A percentile compares a stretch with the other conserved stretches of the same genome.
phyloP scores from a whole-genome alignment of 2,797 vertebrate species.

The Malurus leucopterus region DNA sequence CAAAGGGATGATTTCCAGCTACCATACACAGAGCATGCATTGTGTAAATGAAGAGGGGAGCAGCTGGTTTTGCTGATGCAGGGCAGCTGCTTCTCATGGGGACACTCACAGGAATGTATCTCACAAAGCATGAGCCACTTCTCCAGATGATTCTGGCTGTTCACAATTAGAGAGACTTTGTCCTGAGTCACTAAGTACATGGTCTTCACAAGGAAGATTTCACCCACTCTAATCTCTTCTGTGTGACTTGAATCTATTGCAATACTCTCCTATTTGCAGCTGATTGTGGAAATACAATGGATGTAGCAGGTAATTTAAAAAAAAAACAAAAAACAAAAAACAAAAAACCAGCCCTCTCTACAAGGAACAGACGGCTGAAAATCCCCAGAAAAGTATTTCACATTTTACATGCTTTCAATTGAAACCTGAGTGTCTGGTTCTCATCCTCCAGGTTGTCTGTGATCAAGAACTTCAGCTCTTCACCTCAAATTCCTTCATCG shows the following conservation, averaged over 20 bases:
- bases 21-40: fast-evolving
- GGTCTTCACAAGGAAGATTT: neutral
- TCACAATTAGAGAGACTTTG: neutral
- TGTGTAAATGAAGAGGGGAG: neutral
- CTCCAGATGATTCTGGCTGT: neutral
- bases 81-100: fast-evolving
- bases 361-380: neutral
- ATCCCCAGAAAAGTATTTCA: neutral
- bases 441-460: neutral
- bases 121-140: neutral
- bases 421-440: neutral
- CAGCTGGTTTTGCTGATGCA: neutral
- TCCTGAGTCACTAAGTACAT: neutral
- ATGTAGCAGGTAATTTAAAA: neutral
- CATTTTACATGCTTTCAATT: neutral
- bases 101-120: neutral
- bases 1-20: too few relatives aligned
- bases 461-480: neutral
- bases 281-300: neutral
- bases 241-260: neutral
- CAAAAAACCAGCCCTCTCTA: neutral
- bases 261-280: neutral
- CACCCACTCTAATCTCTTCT: neutral
- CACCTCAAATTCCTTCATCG: neutral
- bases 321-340: too few relatives aligned